phyloP scores from a whole-genome alignment of 2,113 vertebrate genomes.

The Vulpes vulpes region DNA sequence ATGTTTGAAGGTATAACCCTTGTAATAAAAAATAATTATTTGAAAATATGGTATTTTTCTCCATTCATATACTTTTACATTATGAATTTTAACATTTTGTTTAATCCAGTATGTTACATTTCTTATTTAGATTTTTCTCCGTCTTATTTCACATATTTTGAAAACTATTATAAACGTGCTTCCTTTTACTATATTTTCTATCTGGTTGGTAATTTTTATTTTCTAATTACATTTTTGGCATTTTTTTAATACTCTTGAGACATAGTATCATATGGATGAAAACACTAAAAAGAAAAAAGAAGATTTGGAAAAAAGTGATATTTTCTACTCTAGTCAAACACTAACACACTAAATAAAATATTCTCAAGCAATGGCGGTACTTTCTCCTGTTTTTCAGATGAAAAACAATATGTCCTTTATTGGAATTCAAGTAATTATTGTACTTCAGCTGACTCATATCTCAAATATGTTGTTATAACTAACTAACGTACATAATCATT shows the following conservation, averaged over 20 bases:
- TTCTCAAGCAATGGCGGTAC: background rate
- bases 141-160: background rate
- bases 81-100: background rate
- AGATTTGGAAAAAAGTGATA: background rate
- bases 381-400: background rate
- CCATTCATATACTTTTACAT: background rate
- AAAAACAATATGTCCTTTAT: background rate
- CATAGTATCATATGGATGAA: background rate
- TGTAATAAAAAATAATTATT: background rate
- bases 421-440: no score
- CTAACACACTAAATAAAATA: background rate
- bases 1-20: background rate
- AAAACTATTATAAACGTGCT: background rate
- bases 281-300: background rate
- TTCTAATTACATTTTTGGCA: background rate
- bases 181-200: background rate
- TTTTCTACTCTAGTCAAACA: background rate
- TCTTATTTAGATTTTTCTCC: background rate
- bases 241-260: background rate
- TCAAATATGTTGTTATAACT: background rate
- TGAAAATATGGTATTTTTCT: background rate
- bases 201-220: background rate
- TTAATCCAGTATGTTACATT: background rate
- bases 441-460: background rate
- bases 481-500: background rate